A percentile compares a stretch with the other conserved stretches of the same genome.
Conservation (phyloP, 2,888 invertebrate genomes). For the Lamellibrachia columna region DNA sequence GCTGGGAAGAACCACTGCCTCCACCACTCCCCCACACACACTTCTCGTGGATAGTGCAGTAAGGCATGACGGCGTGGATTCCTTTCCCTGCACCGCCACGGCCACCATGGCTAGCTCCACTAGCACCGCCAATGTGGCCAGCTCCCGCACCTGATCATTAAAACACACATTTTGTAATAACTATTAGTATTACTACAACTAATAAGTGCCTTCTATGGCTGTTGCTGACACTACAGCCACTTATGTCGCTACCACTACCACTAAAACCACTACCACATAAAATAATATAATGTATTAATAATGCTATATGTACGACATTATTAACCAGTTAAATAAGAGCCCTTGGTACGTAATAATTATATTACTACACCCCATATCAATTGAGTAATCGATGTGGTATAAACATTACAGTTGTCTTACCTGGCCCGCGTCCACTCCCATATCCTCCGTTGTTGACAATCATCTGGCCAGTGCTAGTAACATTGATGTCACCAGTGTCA, state of each 20-base stretch:
- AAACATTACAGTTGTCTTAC: slow-evolving; percentile 33
- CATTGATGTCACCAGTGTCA: slow-evolving; percentile 25
- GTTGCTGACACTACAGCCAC: too few species aligned
- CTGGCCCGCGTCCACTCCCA: slow-evolving; percentile 44
- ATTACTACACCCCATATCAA: background rate
- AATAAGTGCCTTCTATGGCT: background rate
- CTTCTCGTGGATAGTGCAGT: slow-evolving; percentile 42
- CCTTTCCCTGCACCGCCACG: slow-evolving; percentile 44
- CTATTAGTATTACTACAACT: background rate
- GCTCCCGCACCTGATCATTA: background rate
- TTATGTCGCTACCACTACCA: too few species aligned
- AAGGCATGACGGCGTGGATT: slow-evolving; percentile 31
- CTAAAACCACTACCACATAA: too few species aligned
- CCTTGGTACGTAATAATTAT: background rate
- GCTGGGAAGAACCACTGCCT: slow-evolving; percentile 36
- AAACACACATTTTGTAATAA: background rate
- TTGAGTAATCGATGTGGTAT: background rate
- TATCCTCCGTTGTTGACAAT: slow-evolving; percentile 44
- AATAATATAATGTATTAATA: too few species aligned
- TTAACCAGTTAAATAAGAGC: background rate
- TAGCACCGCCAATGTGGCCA: background rate
- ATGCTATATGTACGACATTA: background rate
- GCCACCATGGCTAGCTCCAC: slow-evolving; percentile 40
- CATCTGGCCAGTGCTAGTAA: slow-evolving; percentile 38
- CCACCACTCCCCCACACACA: slow-evolving; percentile 49